These are phyloP conservation scores for Pandemis heparana DNA, from an alignment of 2,888 invertebrate species.

Conservation along the genomic window DNA sequence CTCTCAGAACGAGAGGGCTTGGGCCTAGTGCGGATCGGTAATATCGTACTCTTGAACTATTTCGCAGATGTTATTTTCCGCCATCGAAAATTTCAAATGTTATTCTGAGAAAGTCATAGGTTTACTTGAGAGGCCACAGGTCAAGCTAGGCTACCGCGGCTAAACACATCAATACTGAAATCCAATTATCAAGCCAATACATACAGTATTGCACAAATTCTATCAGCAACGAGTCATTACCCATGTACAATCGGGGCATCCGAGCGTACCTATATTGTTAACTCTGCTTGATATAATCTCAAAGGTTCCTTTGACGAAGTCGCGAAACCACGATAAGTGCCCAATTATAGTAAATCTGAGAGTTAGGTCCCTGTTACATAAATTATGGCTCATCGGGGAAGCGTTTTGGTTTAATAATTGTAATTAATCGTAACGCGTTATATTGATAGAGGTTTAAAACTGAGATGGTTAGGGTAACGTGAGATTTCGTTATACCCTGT, in stretches of 20 bases:
- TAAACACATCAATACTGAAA: not conserved
- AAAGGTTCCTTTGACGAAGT: constrained; percentile 37
- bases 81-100: not conserved
- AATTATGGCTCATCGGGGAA: constrained; percentile 46
- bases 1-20: too few relatives aligned
- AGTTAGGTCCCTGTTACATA: constrained; percentile 34
- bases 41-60: too few relatives aligned
- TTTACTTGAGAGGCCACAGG: too few relatives aligned
- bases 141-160: not conserved
- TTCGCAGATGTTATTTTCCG: too few relatives aligned
- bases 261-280: constrained; percentile 25
- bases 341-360: constrained; percentile 39
- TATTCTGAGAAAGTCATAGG: too few relatives aligned
- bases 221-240: constrained; percentile 18
- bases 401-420: constrained; percentile 42
- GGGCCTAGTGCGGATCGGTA: too few relatives aligned
- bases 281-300: constrained; percentile 34
- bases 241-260: constrained; percentile 32
- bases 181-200: not conserved
- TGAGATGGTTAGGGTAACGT: not conserved
- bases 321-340: constrained; percentile 29
- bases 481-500: not conserved
- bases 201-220: not conserved
- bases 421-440: constrained; percentile 7
- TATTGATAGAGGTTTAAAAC: not conserved